phyloP scores from a whole-genome alignment of 2,113 vertebrate species.

The Enhydra lutris region DNA sequence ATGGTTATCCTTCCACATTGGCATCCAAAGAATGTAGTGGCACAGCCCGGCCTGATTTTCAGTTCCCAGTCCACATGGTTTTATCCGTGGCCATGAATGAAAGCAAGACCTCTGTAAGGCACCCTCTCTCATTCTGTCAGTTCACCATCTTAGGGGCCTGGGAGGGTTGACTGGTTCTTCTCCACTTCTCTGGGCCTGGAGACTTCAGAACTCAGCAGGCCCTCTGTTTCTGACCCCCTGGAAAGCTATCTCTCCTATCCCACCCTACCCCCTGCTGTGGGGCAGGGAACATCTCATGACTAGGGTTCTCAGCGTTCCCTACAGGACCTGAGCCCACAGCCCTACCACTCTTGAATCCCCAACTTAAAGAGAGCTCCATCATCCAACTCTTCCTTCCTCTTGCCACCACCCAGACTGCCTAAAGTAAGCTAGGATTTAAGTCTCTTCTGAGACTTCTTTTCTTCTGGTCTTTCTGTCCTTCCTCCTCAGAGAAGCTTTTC shows the following conservation, averaged over 20 bases:
- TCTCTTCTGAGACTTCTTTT: background rate
- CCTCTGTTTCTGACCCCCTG: background rate
- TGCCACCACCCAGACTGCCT: background rate
- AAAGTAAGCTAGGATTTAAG: background rate
- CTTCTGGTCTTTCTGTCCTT: background rate
- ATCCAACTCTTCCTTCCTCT: background rate
- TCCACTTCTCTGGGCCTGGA: background rate
- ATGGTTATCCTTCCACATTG: background rate
- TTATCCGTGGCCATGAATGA: background rate
- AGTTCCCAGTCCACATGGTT: background rate
- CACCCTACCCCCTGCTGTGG: accelerated
- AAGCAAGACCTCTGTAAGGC: background rate
- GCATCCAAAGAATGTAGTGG: background rate
- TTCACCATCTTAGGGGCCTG: background rate
- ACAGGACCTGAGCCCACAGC: background rate
- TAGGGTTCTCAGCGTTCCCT: background rate
- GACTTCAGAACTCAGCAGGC: background rate
- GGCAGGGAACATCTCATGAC: too few relatives aligned
- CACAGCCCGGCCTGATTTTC: background rate
- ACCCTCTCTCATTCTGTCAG: background rate
- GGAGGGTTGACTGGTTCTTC: background rate
- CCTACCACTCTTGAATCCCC: too few relatives aligned
- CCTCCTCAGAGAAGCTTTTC: background rate
- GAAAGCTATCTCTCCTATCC: too few relatives aligned
- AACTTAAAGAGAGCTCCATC: background rate